Evolutionary conservation across 1,140 invertebrate species (phyloP), one percentile per base, ranked within the genome.

Genomic region (Meloidogyne chitwoodi): DNA sequence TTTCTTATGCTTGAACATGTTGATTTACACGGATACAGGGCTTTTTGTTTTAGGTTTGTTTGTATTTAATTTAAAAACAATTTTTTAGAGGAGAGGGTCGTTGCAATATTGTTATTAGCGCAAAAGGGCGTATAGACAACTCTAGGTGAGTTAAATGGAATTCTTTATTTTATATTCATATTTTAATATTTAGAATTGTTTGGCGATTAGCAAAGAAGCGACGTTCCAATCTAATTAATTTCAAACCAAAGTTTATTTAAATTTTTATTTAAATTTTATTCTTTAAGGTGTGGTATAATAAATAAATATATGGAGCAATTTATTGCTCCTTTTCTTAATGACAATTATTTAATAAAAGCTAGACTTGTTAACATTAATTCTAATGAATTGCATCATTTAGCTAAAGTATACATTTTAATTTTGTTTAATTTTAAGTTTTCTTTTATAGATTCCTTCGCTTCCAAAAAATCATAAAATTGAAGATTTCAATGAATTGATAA

Each of bases 21-120:
- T 19, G 81, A 85, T 48, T 74, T 75, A 1, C 61, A 44, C 31
- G 76, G 80, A 34, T 84, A 76, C 72, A 74, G 84, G 14, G 70
- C 80, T 61, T 85, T 85, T 67, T 85, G 84, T 63, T 80, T 78
- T 44, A 65, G 77, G 61, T 73, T 63, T 19, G 22, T 27, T 24
- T 26, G 22, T n/a, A 63, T 64, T 64, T 27, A 61, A 16, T 64
- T 24, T 31, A 0, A 67, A 6, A 22, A 5, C 2, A 67, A 38
- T 19, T 77, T 84, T 84, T 56, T 75, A 83, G 19, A 31, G 85
- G 84, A 29, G 85, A 85, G 74, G 84, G 84, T 31, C 65, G 85
- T 24, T 80, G 79, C 11, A 86, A 86, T 70, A 78, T 87, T 67
- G 84, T 86, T 29, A 84, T 86, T 68, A 86, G 84, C 48, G 83